Evolutionary conservation across 2,888 invertebrate genomes (phyloP).

Genomic region (Athrips mouffetella): DNA sequence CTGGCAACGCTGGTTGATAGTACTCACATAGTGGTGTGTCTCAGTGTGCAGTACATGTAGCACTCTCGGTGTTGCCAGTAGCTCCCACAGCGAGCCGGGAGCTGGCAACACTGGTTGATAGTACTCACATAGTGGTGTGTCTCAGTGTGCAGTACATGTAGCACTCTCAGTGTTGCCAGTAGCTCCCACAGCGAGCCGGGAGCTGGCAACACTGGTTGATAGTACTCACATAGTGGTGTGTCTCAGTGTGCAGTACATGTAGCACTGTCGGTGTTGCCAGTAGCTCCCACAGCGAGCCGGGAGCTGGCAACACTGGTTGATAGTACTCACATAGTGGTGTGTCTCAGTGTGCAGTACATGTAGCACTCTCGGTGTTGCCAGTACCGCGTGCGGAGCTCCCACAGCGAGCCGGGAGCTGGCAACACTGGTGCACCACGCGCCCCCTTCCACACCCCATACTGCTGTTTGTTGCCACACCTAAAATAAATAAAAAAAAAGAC

Average conservation of each 20-base stretch:
- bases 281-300: conserved; percentile 37
- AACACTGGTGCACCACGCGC: conserved; percentile 14
- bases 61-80: too few species aligned
- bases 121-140: conserved; percentile 17
- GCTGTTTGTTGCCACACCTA: conserved; percentile 59
- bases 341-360: conserved; percentile 46
- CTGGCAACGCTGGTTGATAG: too few species aligned
- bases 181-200: too few species aligned
- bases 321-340: conserved; percentile 46
- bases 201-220: too few species aligned
- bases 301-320: too few species aligned
- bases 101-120: too few species aligned
- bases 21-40: too few species aligned
- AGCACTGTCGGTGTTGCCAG: conserved; percentile 39
- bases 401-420: conserved; percentile 32
- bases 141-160: conserved; percentile 47
- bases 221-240: conserved; percentile 10
- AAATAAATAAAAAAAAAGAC: not conserved
- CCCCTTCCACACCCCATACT: conserved; percentile 42
- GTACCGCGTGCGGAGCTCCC: conserved; percentile 37
- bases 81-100: too few species aligned
- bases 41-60: too few species aligned
- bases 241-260: conserved; percentile 45
- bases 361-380: conserved; percentile 38
- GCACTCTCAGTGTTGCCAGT: conserved; percentile 35